phyloP scores from a whole-genome alignment of 1,140 invertebrate species.

The Lepidurus arcticus region DNA sequence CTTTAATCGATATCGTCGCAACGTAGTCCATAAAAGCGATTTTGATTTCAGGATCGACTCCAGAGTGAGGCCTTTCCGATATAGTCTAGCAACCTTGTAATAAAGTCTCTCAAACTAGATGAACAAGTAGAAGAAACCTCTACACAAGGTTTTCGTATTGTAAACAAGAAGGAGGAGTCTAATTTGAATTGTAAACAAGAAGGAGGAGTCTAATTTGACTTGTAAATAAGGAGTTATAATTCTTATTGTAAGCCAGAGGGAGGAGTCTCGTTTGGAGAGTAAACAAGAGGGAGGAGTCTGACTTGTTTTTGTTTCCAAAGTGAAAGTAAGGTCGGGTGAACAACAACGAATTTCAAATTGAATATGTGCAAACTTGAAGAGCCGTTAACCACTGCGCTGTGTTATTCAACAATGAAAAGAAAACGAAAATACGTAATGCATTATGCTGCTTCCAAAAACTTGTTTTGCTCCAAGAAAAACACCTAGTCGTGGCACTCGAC shows the following conservation, averaged over 20 bases:
- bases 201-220: no score
- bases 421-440: not conserved
- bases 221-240: no score
- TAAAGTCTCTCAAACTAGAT: not conserved
- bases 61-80: not conserved
- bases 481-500: not conserved
- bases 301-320: no score
- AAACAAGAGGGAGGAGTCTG: no score
- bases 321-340: not conserved
- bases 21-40: not conserved
- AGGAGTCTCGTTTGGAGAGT: no score
- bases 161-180: no score
- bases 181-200: no score
- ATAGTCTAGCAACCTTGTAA: not conserved
- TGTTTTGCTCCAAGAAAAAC: not conserved
- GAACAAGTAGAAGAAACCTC: no score
- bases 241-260: no score
- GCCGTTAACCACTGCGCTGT: not conserved
- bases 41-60: not conserved
- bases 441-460: slow-evolving; percentile 14
- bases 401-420: not conserved
- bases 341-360: not conserved
- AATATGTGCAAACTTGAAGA: not conserved
- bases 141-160: no score
- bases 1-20: not conserved